These are phyloP conservation scores for Xiphias gladius DNA, from an alignment of 2,113 vertebrate genomes.

Conservation along the genomic window DNA sequence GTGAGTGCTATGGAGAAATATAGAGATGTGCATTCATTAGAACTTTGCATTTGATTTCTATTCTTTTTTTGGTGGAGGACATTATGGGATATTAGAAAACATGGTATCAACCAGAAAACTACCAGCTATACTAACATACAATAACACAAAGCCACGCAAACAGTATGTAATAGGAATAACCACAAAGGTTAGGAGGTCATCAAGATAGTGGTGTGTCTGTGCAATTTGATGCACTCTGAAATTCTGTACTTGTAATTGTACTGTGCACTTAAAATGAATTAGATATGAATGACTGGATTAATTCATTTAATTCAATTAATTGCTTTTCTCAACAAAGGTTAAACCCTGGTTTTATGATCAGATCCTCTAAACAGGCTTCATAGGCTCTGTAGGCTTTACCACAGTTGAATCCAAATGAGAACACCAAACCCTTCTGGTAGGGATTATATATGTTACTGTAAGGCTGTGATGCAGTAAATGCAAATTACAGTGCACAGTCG, in stretches of 20 bases:
- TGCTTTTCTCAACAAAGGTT: not conserved
- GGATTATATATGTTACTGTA: not conserved
- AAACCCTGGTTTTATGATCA: not conserved
- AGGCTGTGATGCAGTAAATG: not conserved
- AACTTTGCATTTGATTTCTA: conserved; percentile 25
- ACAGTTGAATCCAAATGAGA: conserved; percentile 1
- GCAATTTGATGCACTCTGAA: conserved; percentile 9
- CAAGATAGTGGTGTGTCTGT: not conserved
- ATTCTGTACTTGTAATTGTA: not conserved
- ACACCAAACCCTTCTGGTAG: not conserved
- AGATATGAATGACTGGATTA: not conserved
- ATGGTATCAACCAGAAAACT: not conserved
- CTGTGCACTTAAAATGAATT: not conserved
- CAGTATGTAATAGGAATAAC: not conserved
- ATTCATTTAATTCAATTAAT: too few relatives aligned
- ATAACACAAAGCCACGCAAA: not conserved
- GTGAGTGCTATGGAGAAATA: conserved; percentile 25
- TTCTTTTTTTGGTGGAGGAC: conserved; percentile 22
- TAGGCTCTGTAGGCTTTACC: not conserved
- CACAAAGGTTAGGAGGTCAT: not conserved
- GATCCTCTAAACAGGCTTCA: too few relatives aligned
- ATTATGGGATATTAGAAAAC: conserved; percentile 9
- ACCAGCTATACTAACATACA: not conserved
- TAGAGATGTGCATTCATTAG: conserved; percentile 53
- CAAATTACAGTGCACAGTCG: not conserved